Evolutionary conservation across 2,113 vertebrate species (phyloP), one percentile per base, ranked within the genome.

Genomic region (Neolamprologus variostigma): DNA sequence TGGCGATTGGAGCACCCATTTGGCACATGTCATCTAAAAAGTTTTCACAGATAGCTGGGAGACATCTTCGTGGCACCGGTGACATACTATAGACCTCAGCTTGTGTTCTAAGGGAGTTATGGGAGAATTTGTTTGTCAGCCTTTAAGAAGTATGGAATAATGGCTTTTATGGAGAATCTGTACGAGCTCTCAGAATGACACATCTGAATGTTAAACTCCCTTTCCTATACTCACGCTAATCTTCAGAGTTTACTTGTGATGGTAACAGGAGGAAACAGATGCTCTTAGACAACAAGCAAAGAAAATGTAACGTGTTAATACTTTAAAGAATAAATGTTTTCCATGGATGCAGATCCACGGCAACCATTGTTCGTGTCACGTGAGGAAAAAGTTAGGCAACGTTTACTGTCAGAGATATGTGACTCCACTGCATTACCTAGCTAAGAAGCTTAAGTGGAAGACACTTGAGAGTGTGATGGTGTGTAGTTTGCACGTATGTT

Each of bases 11-110:
- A 47, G 45, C 55, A 85, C 53, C 94, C 86, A 93, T 96, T 96
- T 97, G 94, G 89, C 94, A 88, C 82, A 50, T 73, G 80, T 89
- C 85, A 63, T 91, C 93, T 96, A 95, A 96, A 94, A 82, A 82
- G 42, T 83, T 87, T 96, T 95, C 61, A n/a, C 92, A 89, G 87
- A 84, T 92, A 90, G 89, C 87, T 92, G 92, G 85, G 89, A 90
- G 85, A 86, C 57, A 50, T 89, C 84, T 28, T 82, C 16, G n/a
- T 79, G 82, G 85, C 86, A 89, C 83, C 59, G 50, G 35, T 81
- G 76, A 82, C 85, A 91, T 54, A 86, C 84, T 13, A 37, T 76
- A 85, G 68, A 81, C 83, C 54, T 86, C 68, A 73, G 78, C 83
- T 83, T 81, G 84, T 86, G 71, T 88, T 85, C 76, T 86, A 86